Evolutionary conservation across 2,113 vertebrate genomes (phyloP).

Genomic region (Regulus satrapa): DNA sequence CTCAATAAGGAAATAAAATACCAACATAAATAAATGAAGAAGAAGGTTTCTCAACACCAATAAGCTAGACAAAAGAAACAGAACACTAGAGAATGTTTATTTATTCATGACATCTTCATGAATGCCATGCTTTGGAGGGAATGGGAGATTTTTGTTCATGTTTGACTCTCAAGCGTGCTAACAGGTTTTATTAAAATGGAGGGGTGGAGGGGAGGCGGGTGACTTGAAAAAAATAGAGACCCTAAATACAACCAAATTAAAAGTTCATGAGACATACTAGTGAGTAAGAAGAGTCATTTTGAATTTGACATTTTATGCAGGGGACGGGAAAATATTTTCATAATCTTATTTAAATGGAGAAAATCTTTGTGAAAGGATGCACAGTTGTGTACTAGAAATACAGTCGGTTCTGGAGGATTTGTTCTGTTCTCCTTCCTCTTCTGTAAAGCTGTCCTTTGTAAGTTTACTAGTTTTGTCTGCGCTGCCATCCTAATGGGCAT

Average conservation of each 20-base stretch:
- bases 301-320: background rate
- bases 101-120: conserved; percentile 73
- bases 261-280: background rate
- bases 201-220: background rate
- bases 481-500: background rate
- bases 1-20: conserved; percentile 71
- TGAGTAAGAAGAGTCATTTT: background rate
- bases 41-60: conserved; percentile 62
- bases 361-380: background rate
- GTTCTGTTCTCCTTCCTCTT: background rate
- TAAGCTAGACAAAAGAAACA: conserved; percentile 73
- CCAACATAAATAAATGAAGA: conserved; percentile 78
- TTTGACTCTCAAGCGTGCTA: background rate
- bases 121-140: conserved; percentile 38
- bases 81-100: conserved; percentile 67
- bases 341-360: background rate
- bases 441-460: background rate
- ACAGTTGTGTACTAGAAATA: background rate
- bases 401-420: background rate
- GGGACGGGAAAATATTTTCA: background rate
- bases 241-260: background rate
- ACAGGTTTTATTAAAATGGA: conserved; percentile 17
- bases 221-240: background rate
- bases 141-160: conserved; percentile 15
- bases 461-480: background rate